Percentiles rank a stretch among this genome's conserved stretches.
phyloP scores from a whole-genome alignment of 2,797 vertebrate genomes.

The Manis crassicaudata region DNA sequence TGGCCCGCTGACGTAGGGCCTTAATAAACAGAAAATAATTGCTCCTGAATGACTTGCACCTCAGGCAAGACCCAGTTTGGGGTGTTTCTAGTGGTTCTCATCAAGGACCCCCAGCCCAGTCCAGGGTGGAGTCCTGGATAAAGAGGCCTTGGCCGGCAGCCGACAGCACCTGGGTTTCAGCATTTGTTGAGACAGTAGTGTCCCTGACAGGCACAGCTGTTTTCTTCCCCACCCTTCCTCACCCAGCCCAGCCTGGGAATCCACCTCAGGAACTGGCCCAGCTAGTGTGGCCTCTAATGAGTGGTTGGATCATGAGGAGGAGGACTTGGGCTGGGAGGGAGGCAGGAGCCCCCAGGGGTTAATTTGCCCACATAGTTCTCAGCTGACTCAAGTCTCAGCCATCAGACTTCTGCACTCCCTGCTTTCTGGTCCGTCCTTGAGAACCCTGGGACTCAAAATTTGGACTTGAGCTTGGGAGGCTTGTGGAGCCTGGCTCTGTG shows the following conservation, averaged over 20 bases:
- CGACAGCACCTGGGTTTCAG: not conserved
- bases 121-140: not conserved
- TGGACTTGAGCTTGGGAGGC: not conserved
- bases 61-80: not conserved
- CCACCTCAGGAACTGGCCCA: constrained; percentile 60
- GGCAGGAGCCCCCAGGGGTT: constrained; percentile 50
- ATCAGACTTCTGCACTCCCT: not conserved
- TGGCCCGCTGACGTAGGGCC: not conserved
- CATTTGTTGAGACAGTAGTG: not conserved
- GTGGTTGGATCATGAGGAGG: constrained; percentile 66
- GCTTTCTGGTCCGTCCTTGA: not conserved
- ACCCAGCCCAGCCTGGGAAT: constrained; percentile 58
- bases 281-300: constrained; percentile 75
- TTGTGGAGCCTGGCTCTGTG: not conserved
- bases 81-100: not conserved
- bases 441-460: constrained; percentile 17
- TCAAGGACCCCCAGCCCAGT: not conserved
- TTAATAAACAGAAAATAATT: not conserved
- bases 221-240: constrained; percentile 62
- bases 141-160: not conserved
- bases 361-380: constrained; percentile 65
- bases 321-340: constrained; percentile 46
- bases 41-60: not conserved
- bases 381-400: constrained; percentile 65
- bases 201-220: constrained; percentile 18